Evolutionary conservation across 2,797 vertebrate genomes (phyloP).

Genomic region (Myripristis jacobus): DNA sequence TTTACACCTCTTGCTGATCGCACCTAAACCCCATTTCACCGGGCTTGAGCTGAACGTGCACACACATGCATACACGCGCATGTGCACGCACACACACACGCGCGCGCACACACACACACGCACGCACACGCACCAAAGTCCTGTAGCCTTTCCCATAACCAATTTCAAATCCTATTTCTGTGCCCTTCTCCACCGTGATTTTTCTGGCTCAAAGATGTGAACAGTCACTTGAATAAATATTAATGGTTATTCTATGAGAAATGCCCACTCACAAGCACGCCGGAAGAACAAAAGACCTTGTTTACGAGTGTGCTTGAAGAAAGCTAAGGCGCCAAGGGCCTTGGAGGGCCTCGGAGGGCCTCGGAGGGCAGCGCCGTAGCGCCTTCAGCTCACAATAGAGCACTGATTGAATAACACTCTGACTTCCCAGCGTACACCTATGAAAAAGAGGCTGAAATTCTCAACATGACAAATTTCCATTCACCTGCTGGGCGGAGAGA

Average conservation of each 20-base stretch:
- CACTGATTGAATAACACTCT: slow-evolving; percentile 78
- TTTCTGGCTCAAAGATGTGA: slow-evolving; percentile 52
- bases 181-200: slow-evolving; percentile 54
- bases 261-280: slow-evolving; percentile 58
- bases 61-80: neutral
- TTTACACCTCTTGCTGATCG: slow-evolving; percentile 48
- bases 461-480: slow-evolving; percentile 43
- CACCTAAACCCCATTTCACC: slow-evolving; percentile 40
- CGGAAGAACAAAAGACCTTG: slow-evolving; percentile 74
- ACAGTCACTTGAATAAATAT: slow-evolving; percentile 77
- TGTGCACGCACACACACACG: neutral
- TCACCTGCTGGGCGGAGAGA: slow-evolving; percentile 37
- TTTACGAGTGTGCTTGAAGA: slow-evolving; percentile 70
- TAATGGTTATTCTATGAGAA: slow-evolving; percentile 69
- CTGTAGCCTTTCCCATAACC: slow-evolving; percentile 45
- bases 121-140: slow-evolving; percentile 25
- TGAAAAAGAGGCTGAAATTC: slow-evolving; percentile 27
- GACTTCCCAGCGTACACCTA: slow-evolving; percentile 52
- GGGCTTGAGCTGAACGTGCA: slow-evolving; percentile 33
- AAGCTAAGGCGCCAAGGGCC: slow-evolving; percentile 33
- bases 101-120: neutral
- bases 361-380: slow-evolving; percentile 48
- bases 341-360: slow-evolving; percentile 31
- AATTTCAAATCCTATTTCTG: slow-evolving; percentile 60
- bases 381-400: slow-evolving; percentile 72